Conservation (phyloP, 2,888 invertebrate species). For the Iselma pallidipennis region DNA sequence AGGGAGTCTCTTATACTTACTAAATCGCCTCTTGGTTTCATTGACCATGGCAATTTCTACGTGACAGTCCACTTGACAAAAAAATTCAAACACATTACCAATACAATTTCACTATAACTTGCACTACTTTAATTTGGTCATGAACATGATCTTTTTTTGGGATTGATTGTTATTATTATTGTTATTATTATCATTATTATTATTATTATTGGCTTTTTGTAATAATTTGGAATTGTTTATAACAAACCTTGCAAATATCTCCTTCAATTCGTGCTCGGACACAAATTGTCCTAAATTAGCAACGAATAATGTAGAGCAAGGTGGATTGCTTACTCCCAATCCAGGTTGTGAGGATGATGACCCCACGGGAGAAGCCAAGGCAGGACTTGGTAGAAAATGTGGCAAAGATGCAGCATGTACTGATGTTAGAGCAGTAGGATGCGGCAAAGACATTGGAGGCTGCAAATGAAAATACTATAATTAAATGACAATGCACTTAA, state of each 20-base stretch:
- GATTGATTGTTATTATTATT: conserved; percentile 6
- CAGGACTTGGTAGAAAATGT: conserved; percentile 91
- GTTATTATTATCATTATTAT: neutral
- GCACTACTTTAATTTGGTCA: conserved; percentile 35
- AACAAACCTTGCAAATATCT: conserved; percentile 93
- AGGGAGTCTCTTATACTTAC: conserved; percentile 36
- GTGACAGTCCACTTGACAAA: conserved; percentile 42
- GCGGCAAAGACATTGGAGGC: conserved; percentile 65
- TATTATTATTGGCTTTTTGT: conserved; percentile 1
- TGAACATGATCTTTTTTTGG: conserved; percentile 14
- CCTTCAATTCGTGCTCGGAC: conserved; percentile 97
- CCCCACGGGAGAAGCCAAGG: conserved; percentile 88
- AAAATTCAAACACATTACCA: conserved; percentile 30
- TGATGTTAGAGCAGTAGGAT: conserved; percentile 69
- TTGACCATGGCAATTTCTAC: conserved; percentile 41
- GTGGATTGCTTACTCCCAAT: conserved; percentile 76
- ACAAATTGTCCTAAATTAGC: conserved; percentile 98
- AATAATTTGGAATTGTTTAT: neutral
- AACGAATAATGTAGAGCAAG: conserved; percentile 97
- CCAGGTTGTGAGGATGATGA: conserved; percentile 73
- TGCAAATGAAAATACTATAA: too few species aligned
- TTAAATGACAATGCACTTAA: too few species aligned
- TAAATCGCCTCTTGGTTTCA: conserved; percentile 39
- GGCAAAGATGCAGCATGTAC: conserved; percentile 75
- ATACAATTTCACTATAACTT: conserved; percentile 44